Evolutionary conservation across 2,888 invertebrate species (phyloP).

Genomic region (Tachystola acroxantha): DNA sequence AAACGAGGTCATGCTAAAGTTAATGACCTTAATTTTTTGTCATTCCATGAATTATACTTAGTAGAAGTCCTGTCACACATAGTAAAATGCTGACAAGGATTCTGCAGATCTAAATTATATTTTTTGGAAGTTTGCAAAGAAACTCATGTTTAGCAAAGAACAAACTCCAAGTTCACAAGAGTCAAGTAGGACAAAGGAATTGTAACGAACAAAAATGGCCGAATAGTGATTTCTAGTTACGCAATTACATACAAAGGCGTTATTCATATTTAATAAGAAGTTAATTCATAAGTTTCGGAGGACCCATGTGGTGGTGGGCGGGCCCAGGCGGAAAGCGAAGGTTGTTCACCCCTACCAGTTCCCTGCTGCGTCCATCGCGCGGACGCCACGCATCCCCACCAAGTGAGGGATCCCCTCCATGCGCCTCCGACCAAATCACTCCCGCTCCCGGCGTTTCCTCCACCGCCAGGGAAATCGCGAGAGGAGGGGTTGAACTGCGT

Average conservation of each 20-base stretch:
- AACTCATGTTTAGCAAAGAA: too few species aligned
- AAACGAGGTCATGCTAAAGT: constrained; percentile 37
- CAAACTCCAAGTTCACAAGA: too few species aligned
- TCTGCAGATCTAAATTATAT: too few species aligned
- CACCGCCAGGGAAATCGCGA: constrained; percentile 65
- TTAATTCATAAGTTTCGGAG: constrained; percentile 32
- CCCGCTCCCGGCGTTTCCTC: constrained; percentile 76
- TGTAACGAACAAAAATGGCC: constrained; percentile 46
- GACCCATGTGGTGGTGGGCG: constrained; percentile 45
- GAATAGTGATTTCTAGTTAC: constrained; percentile 42
- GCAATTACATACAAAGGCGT: constrained; percentile 40
- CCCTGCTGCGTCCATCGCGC: constrained; percentile 59
- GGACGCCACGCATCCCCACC: constrained; percentile 73
- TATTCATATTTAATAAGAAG: background rate
- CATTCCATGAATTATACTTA: background rate
- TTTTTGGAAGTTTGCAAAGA: background rate
- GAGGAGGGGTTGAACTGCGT: constrained; percentile 70
- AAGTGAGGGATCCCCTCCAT: constrained; percentile 75
- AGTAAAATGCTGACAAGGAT: too few species aligned
- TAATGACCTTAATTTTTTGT: constrained; percentile 28
- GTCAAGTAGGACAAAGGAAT: constrained; percentile 42
- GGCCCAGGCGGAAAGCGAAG: constrained; percentile 52
- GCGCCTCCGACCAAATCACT: constrained; percentile 67
- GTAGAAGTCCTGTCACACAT: too few species aligned
- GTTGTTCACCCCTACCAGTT: constrained; percentile 76